These are phyloP conservation scores for Parapristionchus giblindavisi DNA, from an alignment of 2,888 invertebrate species.

Conservation along the genomic window DNA sequence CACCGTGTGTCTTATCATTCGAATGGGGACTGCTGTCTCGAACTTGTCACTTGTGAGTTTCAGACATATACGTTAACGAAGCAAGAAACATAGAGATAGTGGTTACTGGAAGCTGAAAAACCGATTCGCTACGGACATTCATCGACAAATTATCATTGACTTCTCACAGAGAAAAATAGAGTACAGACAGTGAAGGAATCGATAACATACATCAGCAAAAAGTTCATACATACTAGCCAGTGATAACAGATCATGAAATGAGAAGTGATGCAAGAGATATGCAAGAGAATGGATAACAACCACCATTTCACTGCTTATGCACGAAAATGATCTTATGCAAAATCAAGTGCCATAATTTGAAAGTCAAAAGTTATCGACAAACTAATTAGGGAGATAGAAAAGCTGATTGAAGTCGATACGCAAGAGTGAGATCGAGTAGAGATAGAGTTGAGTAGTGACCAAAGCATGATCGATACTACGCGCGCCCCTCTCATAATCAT, in stretches of 20 bases:
- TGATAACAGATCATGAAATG: neutral
- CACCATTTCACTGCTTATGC: too few relatives aligned
- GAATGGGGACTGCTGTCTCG: slow-evolving; percentile 33
- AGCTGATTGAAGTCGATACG: too few relatives aligned
- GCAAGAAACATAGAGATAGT: neutral
- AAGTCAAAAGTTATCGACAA: neutral
- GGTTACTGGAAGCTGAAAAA: neutral
- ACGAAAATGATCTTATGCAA: too few relatives aligned
- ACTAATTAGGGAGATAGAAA: neutral
- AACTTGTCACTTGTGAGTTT: neutral
- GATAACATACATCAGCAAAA: neutral
- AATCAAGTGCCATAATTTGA: too few relatives aligned
- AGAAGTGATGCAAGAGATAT: neutral
- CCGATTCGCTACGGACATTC: neutral
- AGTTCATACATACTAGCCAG: too few relatives aligned
- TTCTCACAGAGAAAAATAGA: neutral
- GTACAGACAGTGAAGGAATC: neutral
- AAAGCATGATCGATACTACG: too few relatives aligned
- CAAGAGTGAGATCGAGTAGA: too few relatives aligned
- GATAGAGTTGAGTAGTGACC: too few relatives aligned
- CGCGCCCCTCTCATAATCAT: too few relatives aligned
- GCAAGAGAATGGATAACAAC: neutral
- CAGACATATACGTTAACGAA: too few relatives aligned
- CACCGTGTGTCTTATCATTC: slow-evolving; percentile 32
- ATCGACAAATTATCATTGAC: slow-evolving; percentile 9